These are phyloP conservation scores for Tiaroga cobitis DNA, from an alignment of 2,797 vertebrate genomes.

Conservation along the genomic window DNA sequence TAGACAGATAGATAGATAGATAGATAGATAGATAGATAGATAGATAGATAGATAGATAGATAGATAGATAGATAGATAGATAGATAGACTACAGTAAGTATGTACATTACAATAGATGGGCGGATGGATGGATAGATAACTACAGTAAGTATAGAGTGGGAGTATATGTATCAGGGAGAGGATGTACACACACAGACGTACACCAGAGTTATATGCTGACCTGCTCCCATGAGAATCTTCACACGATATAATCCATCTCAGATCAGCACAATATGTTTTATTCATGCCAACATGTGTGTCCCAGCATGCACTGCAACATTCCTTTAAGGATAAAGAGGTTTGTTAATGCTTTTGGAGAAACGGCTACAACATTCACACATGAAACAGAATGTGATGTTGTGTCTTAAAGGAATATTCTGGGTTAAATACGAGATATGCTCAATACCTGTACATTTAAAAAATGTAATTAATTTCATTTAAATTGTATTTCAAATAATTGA, in stretches of 20 bases:
- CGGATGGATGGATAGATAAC: no score
- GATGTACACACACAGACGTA: background rate
- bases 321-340: background rate
- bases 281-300: slow-evolving; percentile 4
- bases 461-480: no score
- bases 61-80: no score
- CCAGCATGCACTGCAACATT: slow-evolving; percentile 35
- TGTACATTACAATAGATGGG: no score
- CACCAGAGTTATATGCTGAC: background rate
- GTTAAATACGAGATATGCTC: background rate
- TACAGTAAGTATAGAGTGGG: no score
- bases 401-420: background rate
- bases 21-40: no score
- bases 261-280: background rate
- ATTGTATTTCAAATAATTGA: background rate
- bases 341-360: background rate
- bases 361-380: background rate
- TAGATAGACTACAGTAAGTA: no score
- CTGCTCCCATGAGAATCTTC: background rate
- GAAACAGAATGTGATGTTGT: background rate
- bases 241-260: background rate
- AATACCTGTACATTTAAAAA: background rate
- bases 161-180: background rate
- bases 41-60: no score
- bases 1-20: no score